phyloP scores from a whole-genome alignment of 2,797 vertebrate genomes.

The Muraenolepis orangiensis region DNA sequence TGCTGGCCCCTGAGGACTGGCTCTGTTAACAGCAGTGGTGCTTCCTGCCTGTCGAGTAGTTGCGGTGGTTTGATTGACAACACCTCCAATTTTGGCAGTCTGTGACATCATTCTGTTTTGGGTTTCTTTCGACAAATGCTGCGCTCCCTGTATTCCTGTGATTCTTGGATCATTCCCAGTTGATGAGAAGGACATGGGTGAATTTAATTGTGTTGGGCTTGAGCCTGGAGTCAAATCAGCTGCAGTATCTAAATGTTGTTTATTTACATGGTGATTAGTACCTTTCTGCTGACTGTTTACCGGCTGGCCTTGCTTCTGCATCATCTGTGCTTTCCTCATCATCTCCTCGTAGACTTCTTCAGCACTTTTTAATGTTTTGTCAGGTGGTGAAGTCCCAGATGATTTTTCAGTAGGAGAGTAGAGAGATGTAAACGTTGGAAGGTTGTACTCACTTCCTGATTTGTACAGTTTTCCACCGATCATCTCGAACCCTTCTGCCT shows the following conservation, averaged over 20 bases:
- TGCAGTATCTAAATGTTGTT: conserved; percentile 84
- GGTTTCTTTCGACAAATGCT: conserved; percentile 92
- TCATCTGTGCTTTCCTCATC: conserved; percentile 97
- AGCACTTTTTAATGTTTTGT: conserved; percentile 94
- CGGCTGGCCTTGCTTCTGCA: conserved; percentile 81
- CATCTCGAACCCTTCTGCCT: conserved; percentile 91
- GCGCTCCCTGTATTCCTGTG: conserved; percentile 85
- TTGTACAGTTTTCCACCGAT: conserved; percentile 90
- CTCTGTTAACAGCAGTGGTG: conserved; percentile 51
- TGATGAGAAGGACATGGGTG: conserved; percentile 84
- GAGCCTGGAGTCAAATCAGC: conserved; percentile 89
- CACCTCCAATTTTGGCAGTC: conserved; percentile 75
- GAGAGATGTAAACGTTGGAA: conserved; percentile 96
- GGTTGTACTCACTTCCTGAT: conserved; percentile 95
- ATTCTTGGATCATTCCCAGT: conserved; percentile 79
- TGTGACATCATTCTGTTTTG: conserved; percentile 83
- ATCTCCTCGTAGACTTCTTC: conserved; percentile 99
- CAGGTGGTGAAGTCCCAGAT: conserved; percentile 68
- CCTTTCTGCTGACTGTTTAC: conserved; percentile 49
- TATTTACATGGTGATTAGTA: conserved; percentile 64
- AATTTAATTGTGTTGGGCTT: conserved; percentile 90
- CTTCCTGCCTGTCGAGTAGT: conserved; percentile 62
- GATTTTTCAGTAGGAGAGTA: conserved; percentile 93
- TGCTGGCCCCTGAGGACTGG: conserved; percentile 60
- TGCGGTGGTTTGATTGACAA: conserved; percentile 65